phyloP scores from a whole-genome alignment of 2,113 vertebrate species.

The Tachuris rubrigastra region DNA sequence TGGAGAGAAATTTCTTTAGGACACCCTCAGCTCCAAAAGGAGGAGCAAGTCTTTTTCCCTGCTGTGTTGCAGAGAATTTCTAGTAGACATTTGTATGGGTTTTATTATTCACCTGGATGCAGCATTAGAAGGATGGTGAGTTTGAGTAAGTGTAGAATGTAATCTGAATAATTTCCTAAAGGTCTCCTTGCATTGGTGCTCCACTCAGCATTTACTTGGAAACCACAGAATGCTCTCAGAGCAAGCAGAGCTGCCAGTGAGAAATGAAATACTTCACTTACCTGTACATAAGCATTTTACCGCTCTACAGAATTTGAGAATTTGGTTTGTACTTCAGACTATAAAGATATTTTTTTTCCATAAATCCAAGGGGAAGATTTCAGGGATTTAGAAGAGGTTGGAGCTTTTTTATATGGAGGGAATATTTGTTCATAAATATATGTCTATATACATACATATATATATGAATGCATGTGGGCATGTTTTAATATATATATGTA shows the following conservation, averaged over 20 bases:
- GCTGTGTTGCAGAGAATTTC: background rate
- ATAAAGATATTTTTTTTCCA: background rate
- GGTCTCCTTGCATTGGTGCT: constrained; percentile 36
- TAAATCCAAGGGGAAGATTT: constrained; percentile 62
- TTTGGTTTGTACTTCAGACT: background rate
- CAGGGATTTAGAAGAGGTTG: constrained; percentile 71
- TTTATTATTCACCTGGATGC: background rate
- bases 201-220: background rate
- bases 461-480: constrained; percentile 3
- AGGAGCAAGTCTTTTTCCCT: background rate
- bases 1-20: background rate
- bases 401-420: constrained; percentile 67
- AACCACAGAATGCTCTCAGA: constrained; percentile 1
- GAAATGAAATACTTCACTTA: background rate
- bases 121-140: background rate
- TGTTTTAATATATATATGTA: constrained; percentile 49
- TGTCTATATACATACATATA: constrained; percentile 48
- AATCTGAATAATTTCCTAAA: constrained; percentile 21
- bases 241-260: background rate
- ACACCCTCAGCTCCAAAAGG: background rate
- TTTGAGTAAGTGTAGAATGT: constrained; percentile 30
- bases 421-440: constrained; percentile 51
- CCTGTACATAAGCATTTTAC: background rate
- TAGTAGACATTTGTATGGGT: background rate
- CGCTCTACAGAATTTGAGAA: background rate